Percentiles rank a stretch among this genome's conserved stretches.
These are phyloP conservation scores for Ciconia nigra DNA, from an alignment of 2,797 vertebrate species.

Conservation along the genomic window DNA sequence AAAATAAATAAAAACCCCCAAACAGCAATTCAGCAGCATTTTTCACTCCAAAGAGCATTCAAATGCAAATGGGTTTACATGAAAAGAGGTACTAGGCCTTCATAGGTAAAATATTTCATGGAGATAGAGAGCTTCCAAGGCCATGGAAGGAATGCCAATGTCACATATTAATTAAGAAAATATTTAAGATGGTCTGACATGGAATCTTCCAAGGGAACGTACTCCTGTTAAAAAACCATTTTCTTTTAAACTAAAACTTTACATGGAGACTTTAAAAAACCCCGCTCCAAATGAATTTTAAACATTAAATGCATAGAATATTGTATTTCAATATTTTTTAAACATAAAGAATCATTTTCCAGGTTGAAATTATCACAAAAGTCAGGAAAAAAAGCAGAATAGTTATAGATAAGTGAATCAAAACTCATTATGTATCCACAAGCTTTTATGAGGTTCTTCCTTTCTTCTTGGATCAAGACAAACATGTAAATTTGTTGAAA, in stretches of 20 bases:
- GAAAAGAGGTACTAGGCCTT: neutral
- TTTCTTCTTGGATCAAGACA: neutral
- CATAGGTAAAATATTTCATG: conserved; percentile 2
- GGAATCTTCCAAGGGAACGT: neutral
- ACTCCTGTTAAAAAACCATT: neutral
- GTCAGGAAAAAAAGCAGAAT: neutral
- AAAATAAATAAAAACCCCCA: neutral
- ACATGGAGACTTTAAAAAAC: neutral
- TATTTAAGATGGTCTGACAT: neutral
- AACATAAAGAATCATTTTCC: neutral
- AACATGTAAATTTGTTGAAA: neutral
- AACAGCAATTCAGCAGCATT: neutral
- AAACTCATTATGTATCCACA: neutral
- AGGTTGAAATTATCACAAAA: neutral
- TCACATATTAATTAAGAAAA: conserved; percentile 11
- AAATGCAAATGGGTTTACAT: neutral
- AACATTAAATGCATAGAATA: neutral
- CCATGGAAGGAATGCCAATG: neutral
- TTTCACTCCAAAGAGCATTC: neutral
- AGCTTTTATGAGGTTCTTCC: neutral
- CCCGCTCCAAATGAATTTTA: neutral
- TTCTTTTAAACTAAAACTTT: neutral
- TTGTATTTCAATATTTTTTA: neutral
- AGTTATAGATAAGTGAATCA: neutral
- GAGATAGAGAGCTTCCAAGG: neutral